phyloP scores from a whole-genome alignment of 2,797 vertebrate genomes.

The Enteromius treurensis region DNA sequence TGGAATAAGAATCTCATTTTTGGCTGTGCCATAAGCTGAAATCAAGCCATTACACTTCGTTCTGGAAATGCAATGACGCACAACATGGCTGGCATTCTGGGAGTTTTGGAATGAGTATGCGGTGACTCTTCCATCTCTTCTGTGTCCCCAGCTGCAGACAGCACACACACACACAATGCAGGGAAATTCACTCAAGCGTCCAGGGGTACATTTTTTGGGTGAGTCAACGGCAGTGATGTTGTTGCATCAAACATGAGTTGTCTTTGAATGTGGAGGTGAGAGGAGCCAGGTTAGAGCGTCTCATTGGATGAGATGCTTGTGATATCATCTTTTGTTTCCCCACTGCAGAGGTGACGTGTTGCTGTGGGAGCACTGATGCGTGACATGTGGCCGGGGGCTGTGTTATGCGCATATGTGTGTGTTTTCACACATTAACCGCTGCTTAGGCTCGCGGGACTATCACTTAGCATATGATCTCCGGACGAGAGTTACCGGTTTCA shows the following conservation, averaged over 20 bases:
- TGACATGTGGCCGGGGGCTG: conserved; percentile 24
- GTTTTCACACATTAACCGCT: conserved; percentile 38
- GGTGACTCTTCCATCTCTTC: conserved; percentile 28
- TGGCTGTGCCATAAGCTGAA: conserved; percentile 27
- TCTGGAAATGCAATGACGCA: conserved; percentile 32
- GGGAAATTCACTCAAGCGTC: conserved; percentile 14
- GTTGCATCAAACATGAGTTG: conserved; percentile 49
- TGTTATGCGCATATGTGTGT: background rate
- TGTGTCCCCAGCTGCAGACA: conserved; percentile 15
- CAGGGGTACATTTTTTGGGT: conserved; percentile 13
- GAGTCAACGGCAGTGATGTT: conserved; percentile 43
- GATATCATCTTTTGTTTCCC: conserved; percentile 68
- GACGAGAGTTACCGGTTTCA: conserved; percentile 37
- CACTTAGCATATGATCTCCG: conserved; percentile 24
- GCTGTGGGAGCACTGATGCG: conserved; percentile 37
- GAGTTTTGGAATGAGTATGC: conserved; percentile 24
- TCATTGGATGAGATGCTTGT: conserved; percentile 63
- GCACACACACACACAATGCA: conserved; percentile 12
- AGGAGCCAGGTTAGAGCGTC: conserved; percentile 42
- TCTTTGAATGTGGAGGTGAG: conserved; percentile 26
- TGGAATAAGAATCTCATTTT: conserved; percentile 37
- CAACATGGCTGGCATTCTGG: conserved; percentile 31
- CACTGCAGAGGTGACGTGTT: conserved; percentile 60
- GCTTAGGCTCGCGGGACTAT: conserved; percentile 6
- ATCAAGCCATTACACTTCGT: conserved; percentile 45